phyloP scores from a whole-genome alignment of 1,140 invertebrate species.

The Cotesia chilonis region DNA sequence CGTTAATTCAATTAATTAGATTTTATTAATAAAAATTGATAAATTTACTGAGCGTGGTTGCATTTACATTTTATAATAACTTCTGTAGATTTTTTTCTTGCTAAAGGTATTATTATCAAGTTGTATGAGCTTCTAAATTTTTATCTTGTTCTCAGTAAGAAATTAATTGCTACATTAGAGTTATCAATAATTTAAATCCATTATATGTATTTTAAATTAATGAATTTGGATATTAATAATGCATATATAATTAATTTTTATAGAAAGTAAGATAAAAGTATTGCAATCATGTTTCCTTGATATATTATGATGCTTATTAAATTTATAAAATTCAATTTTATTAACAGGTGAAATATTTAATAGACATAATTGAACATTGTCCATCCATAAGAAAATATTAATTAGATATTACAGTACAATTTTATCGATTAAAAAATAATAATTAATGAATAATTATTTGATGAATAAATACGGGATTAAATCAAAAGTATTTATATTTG shows the following conservation, averaged over 20 bases:
- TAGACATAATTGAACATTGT: slow-evolving; percentile 37
- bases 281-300: slow-evolving; percentile 7
- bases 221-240: no score
- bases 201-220: no score
- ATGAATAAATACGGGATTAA: slow-evolving; percentile 14
- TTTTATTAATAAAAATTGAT: no score
- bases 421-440: neutral
- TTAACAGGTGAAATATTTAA: slow-evolving; percentile 32
- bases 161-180: no score
- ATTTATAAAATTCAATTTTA: slow-evolving; percentile 18
- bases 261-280: neutral
- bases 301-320: neutral
- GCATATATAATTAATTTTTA: no score
- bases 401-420: slow-evolving; percentile 35
- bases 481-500: slow-evolving; percentile 19
- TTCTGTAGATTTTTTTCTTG: neutral
- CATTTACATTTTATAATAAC: slow-evolving; percentile 10
- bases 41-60: neutral
- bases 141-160: no score
- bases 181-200: no score
- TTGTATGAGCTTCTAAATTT: no score
- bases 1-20: neutral
- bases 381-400: slow-evolving; percentile 38
- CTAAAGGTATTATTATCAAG: no score
- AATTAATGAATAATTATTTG: neutral